A percentile compares a stretch with the other conserved stretches of the same genome.
Evolutionary conservation across 1,140 invertebrate genomes (phyloP).

Genomic region (Mizuhopecten yessoensis): DNA sequence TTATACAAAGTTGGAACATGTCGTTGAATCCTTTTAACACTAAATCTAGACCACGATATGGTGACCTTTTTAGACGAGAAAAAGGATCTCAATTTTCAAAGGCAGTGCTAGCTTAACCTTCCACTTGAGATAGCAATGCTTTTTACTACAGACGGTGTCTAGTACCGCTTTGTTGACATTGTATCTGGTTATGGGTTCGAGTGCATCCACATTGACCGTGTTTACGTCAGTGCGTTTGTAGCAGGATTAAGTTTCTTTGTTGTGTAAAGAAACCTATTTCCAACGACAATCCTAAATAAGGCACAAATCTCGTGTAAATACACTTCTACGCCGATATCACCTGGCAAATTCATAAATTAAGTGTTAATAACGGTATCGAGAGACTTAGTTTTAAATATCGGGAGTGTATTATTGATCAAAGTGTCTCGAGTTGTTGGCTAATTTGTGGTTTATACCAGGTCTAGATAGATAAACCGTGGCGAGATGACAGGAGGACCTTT

Average conservation of each 20-base stretch:
- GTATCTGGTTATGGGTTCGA: constrained; percentile 31
- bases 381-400: not conserved
- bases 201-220: not conserved
- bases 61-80: not conserved
- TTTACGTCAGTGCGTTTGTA: not conserved
- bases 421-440: not conserved
- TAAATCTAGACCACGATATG: constrained; percentile 13
- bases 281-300: not conserved
- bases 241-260: not conserved
- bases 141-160: constrained; percentile 20
- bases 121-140: constrained; percentile 8
- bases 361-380: constrained; percentile 17
- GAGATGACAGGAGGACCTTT: too few species aligned
- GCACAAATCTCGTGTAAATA: not conserved
- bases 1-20: not conserved
- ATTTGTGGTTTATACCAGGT: not conserved
- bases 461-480: too few species aligned
- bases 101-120: not conserved
- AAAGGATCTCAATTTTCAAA: constrained; percentile 29
- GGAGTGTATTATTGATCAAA: not conserved
- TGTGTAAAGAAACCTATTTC: not conserved
- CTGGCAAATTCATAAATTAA: not conserved
- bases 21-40: constrained; percentile 1
- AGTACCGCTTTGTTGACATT: not conserved
- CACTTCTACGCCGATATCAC: not conserved